These are phyloP conservation scores for Gasteruption jaculator DNA, from an alignment of 2,888 invertebrate genomes.

Conservation along the genomic window DNA sequence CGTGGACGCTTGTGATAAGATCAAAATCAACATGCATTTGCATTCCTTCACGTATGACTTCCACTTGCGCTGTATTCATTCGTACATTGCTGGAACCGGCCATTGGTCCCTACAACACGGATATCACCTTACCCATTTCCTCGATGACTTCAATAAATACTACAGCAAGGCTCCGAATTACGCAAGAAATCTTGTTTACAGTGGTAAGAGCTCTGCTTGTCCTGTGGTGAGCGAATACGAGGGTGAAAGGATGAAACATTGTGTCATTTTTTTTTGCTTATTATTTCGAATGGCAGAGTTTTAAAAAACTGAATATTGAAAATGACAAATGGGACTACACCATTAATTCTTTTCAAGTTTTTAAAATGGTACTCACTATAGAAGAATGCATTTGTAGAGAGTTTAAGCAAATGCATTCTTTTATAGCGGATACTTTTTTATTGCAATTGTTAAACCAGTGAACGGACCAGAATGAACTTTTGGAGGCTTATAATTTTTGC, in stretches of 20 bases:
- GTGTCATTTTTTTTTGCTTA: too few relatives aligned
- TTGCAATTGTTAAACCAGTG: too few relatives aligned
- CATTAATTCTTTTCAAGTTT: too few relatives aligned
- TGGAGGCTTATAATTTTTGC: too few relatives aligned
- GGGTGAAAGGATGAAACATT: neutral
- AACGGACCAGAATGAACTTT: too few relatives aligned
- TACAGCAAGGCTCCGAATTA: slow-evolving; percentile 74
- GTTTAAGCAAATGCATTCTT: too few relatives aligned
- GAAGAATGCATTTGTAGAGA: too few relatives aligned
- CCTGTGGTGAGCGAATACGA: too few relatives aligned
- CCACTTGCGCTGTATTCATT: slow-evolving; percentile 65
- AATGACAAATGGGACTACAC: too few relatives aligned
- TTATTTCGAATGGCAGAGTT: neutral
- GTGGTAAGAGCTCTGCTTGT: slow-evolving; percentile 59
- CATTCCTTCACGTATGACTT: slow-evolving; percentile 77
- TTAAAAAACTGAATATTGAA: too few relatives aligned
- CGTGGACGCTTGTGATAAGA: slow-evolving; percentile 65
- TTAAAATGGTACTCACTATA: too few relatives aligned
- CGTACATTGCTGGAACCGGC: slow-evolving; percentile 60
- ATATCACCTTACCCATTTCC: slow-evolving; percentile 69
- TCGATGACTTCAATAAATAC: slow-evolving; percentile 73
- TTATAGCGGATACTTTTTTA: slow-evolving; percentile 9
- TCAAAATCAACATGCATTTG: slow-evolving; percentile 68
- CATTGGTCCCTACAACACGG: slow-evolving; percentile 56
- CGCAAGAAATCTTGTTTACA: slow-evolving; percentile 67